phyloP scores from a whole-genome alignment of 1,140 invertebrate species.

The Medauroidea extradentata region DNA sequence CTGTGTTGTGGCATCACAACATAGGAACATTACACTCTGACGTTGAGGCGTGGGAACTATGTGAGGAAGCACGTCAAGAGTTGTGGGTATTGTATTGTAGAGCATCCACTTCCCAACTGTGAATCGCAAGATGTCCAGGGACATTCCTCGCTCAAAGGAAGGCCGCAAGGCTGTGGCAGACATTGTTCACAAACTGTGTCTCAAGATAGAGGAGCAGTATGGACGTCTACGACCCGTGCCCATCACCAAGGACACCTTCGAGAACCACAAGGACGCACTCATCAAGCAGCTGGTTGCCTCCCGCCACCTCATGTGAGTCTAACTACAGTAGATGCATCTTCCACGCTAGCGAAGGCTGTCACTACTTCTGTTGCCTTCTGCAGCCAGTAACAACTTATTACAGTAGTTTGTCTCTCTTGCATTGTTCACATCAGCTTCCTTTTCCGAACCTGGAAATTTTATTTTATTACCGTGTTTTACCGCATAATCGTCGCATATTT shows the following conservation, averaged over 20 bases:
- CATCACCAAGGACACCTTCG: slow-evolving; percentile 49
- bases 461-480: too few relatives aligned
- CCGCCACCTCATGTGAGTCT: slow-evolving; percentile 50
- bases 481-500: too few relatives aligned
- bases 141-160: slow-evolving; percentile 20
- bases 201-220: slow-evolving; percentile 52
- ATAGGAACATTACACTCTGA: too few relatives aligned
- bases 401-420: too few relatives aligned
- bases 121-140: slow-evolving; percentile 16
- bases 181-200: slow-evolving; percentile 2
- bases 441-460: too few relatives aligned
- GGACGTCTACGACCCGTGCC: slow-evolving; percentile 55
- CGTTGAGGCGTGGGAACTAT: too few relatives aligned
- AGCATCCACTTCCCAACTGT: slow-evolving; percentile 30
- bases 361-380: too few relatives aligned
- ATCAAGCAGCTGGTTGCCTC: slow-evolving; percentile 50
- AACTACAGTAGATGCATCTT: not conserved
- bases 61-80: too few relatives aligned
- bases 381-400: too few relatives aligned
- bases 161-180: not conserved
- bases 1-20: too few relatives aligned
- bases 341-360: too few relatives aligned
- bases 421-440: too few relatives aligned
- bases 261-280: slow-evolving; percentile 51
- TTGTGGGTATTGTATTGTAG: slow-evolving; percentile 1